These are phyloP conservation scores for Linyphia triangularis DNA, from an alignment of 2,888 invertebrate genomes.

Conservation along the genomic window DNA sequence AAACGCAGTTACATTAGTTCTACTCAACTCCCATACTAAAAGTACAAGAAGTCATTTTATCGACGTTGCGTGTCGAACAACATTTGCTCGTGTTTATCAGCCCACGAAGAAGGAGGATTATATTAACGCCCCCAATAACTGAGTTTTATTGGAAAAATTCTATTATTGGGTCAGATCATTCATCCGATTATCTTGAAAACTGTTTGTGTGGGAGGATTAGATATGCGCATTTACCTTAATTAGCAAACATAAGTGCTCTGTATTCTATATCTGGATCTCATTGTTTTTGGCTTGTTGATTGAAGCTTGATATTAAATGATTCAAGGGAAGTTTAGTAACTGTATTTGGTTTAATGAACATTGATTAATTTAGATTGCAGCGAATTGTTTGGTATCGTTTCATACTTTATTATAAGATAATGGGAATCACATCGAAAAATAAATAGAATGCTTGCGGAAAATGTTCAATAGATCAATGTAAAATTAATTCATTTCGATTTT, in stretches of 20 bases:
- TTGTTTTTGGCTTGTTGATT: not conserved
- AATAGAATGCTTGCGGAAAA: too few species aligned
- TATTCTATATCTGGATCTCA: too few species aligned
- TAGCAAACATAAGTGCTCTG: not conserved
- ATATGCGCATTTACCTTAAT: not conserved
- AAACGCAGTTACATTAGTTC: too few species aligned
- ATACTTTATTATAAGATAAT: too few species aligned
- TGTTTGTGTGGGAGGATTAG: not conserved
- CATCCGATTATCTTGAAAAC: not conserved
- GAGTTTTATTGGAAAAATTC: constrained; percentile 12
- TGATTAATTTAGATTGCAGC: too few species aligned
- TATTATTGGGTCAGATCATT: constrained; percentile 3
- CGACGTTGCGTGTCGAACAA: not conserved
- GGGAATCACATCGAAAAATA: too few species aligned
- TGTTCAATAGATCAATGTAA: too few species aligned
- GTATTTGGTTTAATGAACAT: too few species aligned
- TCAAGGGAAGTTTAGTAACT: not conserved
- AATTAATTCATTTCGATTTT: too few species aligned
- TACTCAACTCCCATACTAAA: not conserved
- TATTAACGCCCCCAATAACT: not conserved
- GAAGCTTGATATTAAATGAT: not conserved
- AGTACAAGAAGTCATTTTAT: not conserved
- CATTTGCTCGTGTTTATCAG: not conserved
- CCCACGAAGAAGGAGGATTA: not conserved
- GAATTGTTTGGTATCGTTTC: too few species aligned